phyloP scores from a whole-genome alignment of 2,888 invertebrate species.

The Drosophila maculinotata region DNA sequence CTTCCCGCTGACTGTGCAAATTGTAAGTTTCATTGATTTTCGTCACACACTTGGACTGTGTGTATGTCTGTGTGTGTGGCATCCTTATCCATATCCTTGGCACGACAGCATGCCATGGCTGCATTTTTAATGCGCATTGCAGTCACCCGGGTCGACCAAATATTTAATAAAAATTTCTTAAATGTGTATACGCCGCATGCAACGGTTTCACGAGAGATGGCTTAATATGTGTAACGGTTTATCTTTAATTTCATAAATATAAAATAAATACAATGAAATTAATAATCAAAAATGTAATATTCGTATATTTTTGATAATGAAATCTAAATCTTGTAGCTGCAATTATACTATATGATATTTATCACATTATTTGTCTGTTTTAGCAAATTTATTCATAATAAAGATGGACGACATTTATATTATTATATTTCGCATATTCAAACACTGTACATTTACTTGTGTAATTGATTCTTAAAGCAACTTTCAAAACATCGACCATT shows the following conservation, averaged over 20 bases:
- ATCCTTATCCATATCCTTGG: conserved; percentile 42
- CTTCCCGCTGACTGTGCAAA: conserved; percentile 47
- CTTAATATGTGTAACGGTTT: neutral
- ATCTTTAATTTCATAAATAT: neutral
- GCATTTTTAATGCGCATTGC: conserved; percentile 75
- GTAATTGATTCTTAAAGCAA: too few relatives aligned
- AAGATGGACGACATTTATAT: too few relatives aligned
- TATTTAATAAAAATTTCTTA: conserved; percentile 59
- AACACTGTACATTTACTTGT: too few relatives aligned
- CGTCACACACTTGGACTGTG: conserved; percentile 35
- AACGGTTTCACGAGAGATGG: conserved; percentile 7
- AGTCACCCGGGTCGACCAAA: conserved; percentile 55
- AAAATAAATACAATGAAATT: too few relatives aligned
- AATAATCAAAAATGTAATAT: too few relatives aligned
- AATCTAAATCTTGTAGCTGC: too few relatives aligned
- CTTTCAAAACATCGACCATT: neutral
- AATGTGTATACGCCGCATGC: conserved; percentile 35
- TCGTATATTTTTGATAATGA: too few relatives aligned
- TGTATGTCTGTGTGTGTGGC: conserved; percentile 2
- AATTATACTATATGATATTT: too few relatives aligned
- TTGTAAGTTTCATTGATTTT: conserved; percentile 71
- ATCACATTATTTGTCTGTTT: too few relatives aligned
- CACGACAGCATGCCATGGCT: conserved; percentile 41
- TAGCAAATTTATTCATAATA: too few relatives aligned
- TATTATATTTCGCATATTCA: too few relatives aligned